Conservation (phyloP, 2,888 invertebrate genomes). For the Pilophorus perplexus region DNA sequence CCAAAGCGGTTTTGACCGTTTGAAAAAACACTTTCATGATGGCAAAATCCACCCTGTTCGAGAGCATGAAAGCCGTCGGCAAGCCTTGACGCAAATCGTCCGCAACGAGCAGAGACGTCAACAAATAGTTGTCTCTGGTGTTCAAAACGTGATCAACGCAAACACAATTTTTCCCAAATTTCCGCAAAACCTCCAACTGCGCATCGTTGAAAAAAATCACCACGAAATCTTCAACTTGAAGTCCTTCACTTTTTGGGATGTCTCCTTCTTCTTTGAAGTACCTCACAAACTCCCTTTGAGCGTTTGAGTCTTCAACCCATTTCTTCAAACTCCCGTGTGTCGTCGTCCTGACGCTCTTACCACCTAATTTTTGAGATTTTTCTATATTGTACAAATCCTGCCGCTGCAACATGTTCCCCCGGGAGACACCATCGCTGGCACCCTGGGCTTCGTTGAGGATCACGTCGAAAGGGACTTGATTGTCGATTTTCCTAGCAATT, state of each 20-base stretch:
- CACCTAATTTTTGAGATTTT: neutral
- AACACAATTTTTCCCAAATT: slow-evolving; percentile 46
- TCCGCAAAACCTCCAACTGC: slow-evolving; percentile 46
- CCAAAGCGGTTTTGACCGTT: neutral
- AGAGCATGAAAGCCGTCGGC: neutral
- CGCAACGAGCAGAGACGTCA: neutral
- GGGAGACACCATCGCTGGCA: neutral
- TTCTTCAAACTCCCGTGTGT: neutral
- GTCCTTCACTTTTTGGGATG: neutral
- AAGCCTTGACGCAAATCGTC: neutral
- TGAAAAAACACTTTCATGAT: neutral
- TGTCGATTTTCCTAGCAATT: neutral
- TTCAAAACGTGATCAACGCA: slow-evolving; percentile 46
- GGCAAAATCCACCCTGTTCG: neutral
- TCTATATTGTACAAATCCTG: neutral
- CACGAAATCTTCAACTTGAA: slow-evolving; percentile 47
- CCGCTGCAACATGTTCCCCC: neutral
- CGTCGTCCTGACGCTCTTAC: neutral
- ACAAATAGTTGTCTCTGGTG: neutral
- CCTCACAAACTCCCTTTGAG: neutral
- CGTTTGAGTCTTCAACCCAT: neutral
- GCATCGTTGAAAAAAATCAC: slow-evolving; percentile 48
- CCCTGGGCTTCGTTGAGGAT: neutral
- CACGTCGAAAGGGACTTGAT: neutral
- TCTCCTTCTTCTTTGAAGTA: slow-evolving; percentile 46